Evolutionary conservation across 2,113 vertebrate species (phyloP).

Genomic region (Lota lota): DNA sequence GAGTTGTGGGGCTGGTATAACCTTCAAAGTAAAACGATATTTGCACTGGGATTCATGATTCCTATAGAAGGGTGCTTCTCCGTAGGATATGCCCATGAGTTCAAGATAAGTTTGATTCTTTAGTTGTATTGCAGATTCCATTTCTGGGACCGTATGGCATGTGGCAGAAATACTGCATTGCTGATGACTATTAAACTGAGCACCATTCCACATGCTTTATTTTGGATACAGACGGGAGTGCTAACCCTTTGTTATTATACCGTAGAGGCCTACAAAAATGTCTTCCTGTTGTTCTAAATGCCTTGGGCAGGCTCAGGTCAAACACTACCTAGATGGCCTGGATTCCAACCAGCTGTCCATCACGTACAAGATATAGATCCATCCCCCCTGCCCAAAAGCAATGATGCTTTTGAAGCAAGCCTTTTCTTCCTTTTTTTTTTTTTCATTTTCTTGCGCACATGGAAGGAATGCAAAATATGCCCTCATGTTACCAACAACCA

Average conservation of each 20-base stretch:
- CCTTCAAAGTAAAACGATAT: too few relatives aligned
- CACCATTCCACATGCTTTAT: not conserved
- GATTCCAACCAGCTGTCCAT: not conserved
- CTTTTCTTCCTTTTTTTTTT: too few relatives aligned
- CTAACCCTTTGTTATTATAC: not conserved
- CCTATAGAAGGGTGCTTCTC: too few relatives aligned
- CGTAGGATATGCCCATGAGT: too few relatives aligned
- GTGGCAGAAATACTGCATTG: too few relatives aligned
- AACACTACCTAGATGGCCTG: not conserved
- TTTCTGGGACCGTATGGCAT: too few relatives aligned
- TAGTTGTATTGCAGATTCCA: too few relatives aligned
- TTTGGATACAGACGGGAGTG: slow-evolving; percentile 1
- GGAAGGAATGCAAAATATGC: slow-evolving; percentile 9
- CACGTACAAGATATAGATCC: slow-evolving; percentile 9
- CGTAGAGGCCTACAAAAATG: not conserved
- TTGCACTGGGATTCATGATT: too few relatives aligned
- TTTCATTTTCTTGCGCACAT: not conserved
- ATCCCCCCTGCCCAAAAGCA: not conserved
- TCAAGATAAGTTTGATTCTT: too few relatives aligned
- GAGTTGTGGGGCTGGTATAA: too few relatives aligned
- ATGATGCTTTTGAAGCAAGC: not conserved
- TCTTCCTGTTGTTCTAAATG: not conserved
- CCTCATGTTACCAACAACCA: not conserved
- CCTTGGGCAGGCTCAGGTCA: not conserved
- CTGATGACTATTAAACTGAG: too few relatives aligned